phyloP scores from a whole-genome alignment of 2,888 invertebrate genomes.

The Eupithecia inturbata region DNA sequence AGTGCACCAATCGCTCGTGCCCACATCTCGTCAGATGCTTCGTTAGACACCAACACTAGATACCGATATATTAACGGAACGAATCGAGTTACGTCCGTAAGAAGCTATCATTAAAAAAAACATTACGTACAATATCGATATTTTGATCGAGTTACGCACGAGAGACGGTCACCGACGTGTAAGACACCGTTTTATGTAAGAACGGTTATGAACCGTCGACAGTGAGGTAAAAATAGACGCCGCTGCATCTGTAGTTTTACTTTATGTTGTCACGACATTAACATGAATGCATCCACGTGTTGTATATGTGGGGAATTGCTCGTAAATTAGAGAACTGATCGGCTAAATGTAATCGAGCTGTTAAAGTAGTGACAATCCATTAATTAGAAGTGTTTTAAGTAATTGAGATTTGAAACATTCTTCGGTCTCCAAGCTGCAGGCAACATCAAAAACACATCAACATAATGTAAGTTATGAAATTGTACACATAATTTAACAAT shows the following conservation, averaged over 20 bases:
- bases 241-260: conserved; percentile 8
- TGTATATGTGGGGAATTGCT: not conserved
- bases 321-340: not conserved
- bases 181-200: conserved; percentile 11
- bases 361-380: not conserved
- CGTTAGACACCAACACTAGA: conserved; percentile 34
- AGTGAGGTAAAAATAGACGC: conserved; percentile 3
- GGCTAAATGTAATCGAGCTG: not conserved
- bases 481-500: not conserved
- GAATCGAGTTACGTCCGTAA: conserved; percentile 54
- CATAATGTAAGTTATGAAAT: not conserved
- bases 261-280: not conserved
- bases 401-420: not conserved
- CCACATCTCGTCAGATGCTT: conserved; percentile 52
- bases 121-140: conserved; percentile 45
- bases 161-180: conserved; percentile 38
- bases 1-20: conserved; percentile 46
- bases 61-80: conserved; percentile 47
- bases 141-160: conserved; percentile 57
- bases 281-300: conserved; percentile 2
- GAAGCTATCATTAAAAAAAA: conserved; percentile 49
- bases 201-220: conserved; percentile 1
- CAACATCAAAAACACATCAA: not conserved
- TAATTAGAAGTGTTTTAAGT: not conserved
- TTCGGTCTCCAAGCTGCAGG: not conserved